Conservation (phyloP, 1,140 invertebrate genomes). For the Lepidostoma basale region DNA sequence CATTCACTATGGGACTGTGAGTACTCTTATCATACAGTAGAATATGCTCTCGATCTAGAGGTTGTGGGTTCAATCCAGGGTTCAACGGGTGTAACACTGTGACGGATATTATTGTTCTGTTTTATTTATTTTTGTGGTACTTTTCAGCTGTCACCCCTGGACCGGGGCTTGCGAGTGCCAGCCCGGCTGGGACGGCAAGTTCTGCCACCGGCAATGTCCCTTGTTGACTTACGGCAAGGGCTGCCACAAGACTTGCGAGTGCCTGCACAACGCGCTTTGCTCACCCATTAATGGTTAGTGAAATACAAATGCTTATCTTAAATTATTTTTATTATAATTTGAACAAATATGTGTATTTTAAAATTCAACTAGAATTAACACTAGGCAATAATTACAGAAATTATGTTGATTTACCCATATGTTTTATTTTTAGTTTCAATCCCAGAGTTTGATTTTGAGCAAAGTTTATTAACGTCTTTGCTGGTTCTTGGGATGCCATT, state of each 20-base stretch:
- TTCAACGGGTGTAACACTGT: no score
- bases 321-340: background rate
- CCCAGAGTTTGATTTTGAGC: no score
- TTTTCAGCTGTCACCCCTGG: conserved; percentile 79
- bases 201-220: conserved; percentile 80
- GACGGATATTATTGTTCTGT: no score
- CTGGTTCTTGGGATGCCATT: no score
- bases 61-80: no score
- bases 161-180: conserved; percentile 88
- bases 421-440: no score
- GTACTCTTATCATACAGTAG: conserved; percentile 46
- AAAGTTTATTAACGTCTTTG: no score
- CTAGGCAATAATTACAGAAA: no score
- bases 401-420: no score
- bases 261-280: conserved; percentile 88
- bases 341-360: no score
- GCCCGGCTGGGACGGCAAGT: conserved; percentile 84
- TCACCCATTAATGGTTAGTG: conserved; percentile 77
- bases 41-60: no score
- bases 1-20: conserved; percentile 73
- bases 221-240: conserved; percentile 81
- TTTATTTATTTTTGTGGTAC: conserved; percentile 14
- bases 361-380: no score
- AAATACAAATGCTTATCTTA: background rate
- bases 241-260: conserved; percentile 79